These are phyloP conservation scores for Propsilocerus akamusi DNA, from an alignment of 1,140 invertebrate species.

Conservation along the genomic window DNA sequence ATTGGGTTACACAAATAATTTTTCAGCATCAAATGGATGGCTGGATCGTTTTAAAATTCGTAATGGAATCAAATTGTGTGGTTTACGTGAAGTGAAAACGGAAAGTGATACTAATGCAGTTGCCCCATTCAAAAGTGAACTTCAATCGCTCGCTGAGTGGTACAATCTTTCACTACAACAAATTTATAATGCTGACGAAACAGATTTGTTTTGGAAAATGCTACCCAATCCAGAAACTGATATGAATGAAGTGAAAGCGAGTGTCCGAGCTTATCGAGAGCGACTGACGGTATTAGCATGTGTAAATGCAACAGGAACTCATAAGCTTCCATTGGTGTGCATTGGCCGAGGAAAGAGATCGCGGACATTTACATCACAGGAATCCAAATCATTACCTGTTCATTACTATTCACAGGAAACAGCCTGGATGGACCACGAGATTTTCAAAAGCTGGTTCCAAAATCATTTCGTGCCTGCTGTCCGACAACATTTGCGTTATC, in stretches of 20 bases:
- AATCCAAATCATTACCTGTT: slow-evolving; percentile 12
- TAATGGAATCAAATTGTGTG: slow-evolving; percentile 12
- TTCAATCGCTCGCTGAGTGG: slow-evolving; percentile 12
- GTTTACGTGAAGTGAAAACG: slow-evolving; percentile 13
- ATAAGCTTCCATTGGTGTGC: slow-evolving; percentile 14
- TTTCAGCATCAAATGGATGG: slow-evolving; percentile 21
- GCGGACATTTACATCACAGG: slow-evolving; percentile 14
- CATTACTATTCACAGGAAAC: slow-evolving; percentile 17
- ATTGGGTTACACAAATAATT: slow-evolving; percentile 6
- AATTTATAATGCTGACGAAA: slow-evolving; percentile 25
- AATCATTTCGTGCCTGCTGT: slow-evolving; percentile 16
- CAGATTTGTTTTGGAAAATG: slow-evolving; percentile 20
- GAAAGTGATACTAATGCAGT: slow-evolving; percentile 16
- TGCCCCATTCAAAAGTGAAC: slow-evolving; percentile 9
- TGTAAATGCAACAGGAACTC: slow-evolving; percentile 12
- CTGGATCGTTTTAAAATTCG: slow-evolving; percentile 20
- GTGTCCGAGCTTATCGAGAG: slow-evolving; percentile 12
- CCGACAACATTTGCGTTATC: slow-evolving; percentile 9
- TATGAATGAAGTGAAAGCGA: slow-evolving; percentile 12
- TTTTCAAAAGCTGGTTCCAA: slow-evolving; percentile 21
- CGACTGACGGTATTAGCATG: slow-evolving; percentile 14
- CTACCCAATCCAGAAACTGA: slow-evolving; percentile 19
- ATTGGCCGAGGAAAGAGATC: slow-evolving; percentile 16
- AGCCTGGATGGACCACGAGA: slow-evolving; percentile 17
- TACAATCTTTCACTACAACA: slow-evolving; percentile 13